Conservation (phyloP, 1,140 invertebrate genomes). For the Aphaenogaster rudis region DNA sequence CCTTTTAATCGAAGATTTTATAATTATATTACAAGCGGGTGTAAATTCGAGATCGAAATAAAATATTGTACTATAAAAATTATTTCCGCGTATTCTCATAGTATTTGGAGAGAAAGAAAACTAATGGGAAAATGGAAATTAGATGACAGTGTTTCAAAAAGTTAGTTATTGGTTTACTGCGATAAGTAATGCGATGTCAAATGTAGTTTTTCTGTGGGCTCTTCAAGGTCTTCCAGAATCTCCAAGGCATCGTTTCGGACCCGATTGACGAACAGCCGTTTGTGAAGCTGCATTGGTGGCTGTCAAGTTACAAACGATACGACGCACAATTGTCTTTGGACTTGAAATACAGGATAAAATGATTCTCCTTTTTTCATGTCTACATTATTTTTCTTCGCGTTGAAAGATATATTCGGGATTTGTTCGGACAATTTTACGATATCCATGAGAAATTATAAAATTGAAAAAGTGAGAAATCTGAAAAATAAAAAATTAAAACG, state of each 20-base stretch:
- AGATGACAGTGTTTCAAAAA: slow-evolving; percentile 22
- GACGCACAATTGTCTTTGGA: slow-evolving; percentile 75
- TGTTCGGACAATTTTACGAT: not conserved
- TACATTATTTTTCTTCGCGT: slow-evolving; percentile 30
- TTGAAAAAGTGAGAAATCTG: not conserved
- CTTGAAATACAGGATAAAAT: slow-evolving; percentile 61
- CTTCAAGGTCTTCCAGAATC: slow-evolving; percentile 63
- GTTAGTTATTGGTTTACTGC: slow-evolving; percentile 41
- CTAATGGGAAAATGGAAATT: slow-evolving; percentile 41
- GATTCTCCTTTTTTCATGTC: slow-evolving; percentile 1
- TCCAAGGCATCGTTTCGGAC: slow-evolving; percentile 66
- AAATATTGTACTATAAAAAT: not conserved
- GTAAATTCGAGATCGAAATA: not conserved
- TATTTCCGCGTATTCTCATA: not conserved
- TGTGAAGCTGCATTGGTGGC: slow-evolving; percentile 79
- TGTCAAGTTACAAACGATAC: slow-evolving; percentile 84
- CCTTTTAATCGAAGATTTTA: not conserved
- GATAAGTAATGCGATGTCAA: slow-evolving; percentile 80
- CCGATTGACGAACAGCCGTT: slow-evolving; percentile 77
- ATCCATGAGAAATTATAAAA: slow-evolving; percentile 2
- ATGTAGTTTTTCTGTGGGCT: slow-evolving; percentile 77
- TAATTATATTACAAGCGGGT: not conserved
- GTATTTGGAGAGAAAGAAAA: not conserved
- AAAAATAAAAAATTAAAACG: not conserved
- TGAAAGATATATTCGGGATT: not conserved